Evolutionary conservation across 2,797 vertebrate species (phyloP), one percentile per base, ranked within the genome.

Genomic region (Myripristis murdjan): DNA sequence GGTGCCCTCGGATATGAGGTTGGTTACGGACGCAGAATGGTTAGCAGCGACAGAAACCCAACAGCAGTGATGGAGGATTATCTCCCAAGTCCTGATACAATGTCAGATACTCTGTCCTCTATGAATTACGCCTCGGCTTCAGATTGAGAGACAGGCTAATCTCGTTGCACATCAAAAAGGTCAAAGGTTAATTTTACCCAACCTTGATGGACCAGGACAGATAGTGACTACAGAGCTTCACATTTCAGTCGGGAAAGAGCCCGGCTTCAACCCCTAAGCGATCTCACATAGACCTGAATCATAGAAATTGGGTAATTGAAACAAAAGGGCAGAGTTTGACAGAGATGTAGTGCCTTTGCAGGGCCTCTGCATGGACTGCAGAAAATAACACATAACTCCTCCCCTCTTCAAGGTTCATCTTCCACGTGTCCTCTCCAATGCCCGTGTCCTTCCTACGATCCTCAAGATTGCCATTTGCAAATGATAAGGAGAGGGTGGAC

Each of bases 281-380:
- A 79, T 87, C 76, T 73, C 79, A 69, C 89, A 85, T 64, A 81
- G 75, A 84, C 78, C 86, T 90, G 90, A 89, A 92, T 89, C 89
- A 92, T 72, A 87, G 87, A 86, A 91, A 91, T 82, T 75, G 87
- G 75, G 87, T 91, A 93, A 92, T 86, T 93, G 90, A 92, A 91
- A 90, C 78, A 87, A 94, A 94, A 93, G 92, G 91, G 85, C 91
- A 92, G 84, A 81, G 83, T 89, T 83, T 92, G 92, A 91, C 92
- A 88, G 85, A 93, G 93, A 94, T 89, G 77, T 88, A 92, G 89
- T 92, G 85, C 72, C 71, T 87, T 90, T 28, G 78, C 76, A 41
- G 73, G 75, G 63, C 75, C 76, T 81, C 60, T 89, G 85, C 87
- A 81, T 84, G 75, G 87, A 81, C 87, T 87, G 90, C 90, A 88